phyloP scores from a whole-genome alignment of 2,888 invertebrate species.

The Platypus cylindrus region DNA sequence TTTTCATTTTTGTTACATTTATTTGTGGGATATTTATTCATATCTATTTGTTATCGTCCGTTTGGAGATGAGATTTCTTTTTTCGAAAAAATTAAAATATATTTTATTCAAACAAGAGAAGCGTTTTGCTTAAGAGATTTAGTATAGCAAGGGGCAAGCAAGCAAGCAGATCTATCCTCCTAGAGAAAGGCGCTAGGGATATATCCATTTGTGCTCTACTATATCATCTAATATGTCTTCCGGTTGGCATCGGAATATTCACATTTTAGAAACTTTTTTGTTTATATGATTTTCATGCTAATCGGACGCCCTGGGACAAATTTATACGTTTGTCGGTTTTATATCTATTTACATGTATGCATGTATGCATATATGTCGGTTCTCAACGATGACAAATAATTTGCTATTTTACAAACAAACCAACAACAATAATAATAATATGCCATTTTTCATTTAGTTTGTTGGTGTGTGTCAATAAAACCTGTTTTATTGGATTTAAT shows the following conservation, averaged over 20 bases:
- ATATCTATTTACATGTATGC: too few relatives aligned
- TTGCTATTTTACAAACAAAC: slow-evolving; percentile 14
- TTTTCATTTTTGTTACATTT: too few relatives aligned
- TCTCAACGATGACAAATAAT: slow-evolving; percentile 18
- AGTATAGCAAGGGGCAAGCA: not conserved
- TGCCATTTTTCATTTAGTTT: too few relatives aligned
- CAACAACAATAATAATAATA: slow-evolving; percentile 12
- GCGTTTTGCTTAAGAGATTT: slow-evolving; percentile 2
- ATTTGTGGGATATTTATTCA: too few relatives aligned
- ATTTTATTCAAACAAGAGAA: slow-evolving; percentile 2
- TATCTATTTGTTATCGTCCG: too few relatives aligned
- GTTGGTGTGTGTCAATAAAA: too few relatives aligned
- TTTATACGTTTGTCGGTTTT: slow-evolving; percentile 22
- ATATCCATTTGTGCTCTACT: slow-evolving; percentile 11
- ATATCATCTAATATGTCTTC: slow-evolving; percentile 32
- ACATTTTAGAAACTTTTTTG: slow-evolving; percentile 30
- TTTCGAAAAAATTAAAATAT: slow-evolving; percentile 1
- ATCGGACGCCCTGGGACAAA: slow-evolving; percentile 19
- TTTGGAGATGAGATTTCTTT: too few relatives aligned
- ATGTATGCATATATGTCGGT: slow-evolving; percentile 13
- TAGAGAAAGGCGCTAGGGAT: too few relatives aligned
- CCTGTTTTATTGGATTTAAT: too few relatives aligned
- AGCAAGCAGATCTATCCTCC: too few relatives aligned
- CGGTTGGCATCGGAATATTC: slow-evolving; percentile 31
- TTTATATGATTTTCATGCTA: slow-evolving; percentile 29